These are phyloP conservation scores for Nannoperca australis DNA, from an alignment of 2,797 vertebrate genomes.

Conservation along the genomic window DNA sequence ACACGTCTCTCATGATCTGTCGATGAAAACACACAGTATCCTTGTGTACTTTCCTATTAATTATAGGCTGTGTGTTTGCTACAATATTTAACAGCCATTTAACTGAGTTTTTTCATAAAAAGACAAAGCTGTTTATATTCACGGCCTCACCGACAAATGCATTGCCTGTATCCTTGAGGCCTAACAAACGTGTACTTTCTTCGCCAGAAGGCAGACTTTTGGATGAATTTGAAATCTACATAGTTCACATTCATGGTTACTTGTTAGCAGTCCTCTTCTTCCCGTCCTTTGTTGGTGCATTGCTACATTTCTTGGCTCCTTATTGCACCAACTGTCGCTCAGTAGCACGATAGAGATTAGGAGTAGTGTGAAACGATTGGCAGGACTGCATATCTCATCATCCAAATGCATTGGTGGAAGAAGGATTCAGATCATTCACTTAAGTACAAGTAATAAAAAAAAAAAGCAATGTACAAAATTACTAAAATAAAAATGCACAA, in stretches of 20 bases:
- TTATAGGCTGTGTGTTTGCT: background rate
- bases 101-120: background rate
- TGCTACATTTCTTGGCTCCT: background rate
- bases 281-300: background rate
- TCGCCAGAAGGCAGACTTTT: too few species aligned
- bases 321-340: background rate
- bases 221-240: too few species aligned
- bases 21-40: background rate
- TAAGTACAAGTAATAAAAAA: background rate
- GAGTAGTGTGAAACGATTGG: background rate
- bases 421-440: too few species aligned
- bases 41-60: background rate
- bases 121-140: background rate
- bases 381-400: background rate
- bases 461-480: background rate
- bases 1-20: constrained; percentile 15
- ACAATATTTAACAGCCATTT: too few species aligned
- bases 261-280: background rate
- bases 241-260: background rate
- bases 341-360: background rate
- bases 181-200: too few species aligned
- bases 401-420: too few species aligned
- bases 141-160: background rate
- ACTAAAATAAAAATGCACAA: too few species aligned
- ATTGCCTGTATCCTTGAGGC: too few species aligned